These are phyloP conservation scores for Pycnomerus fuliginosus DNA, from an alignment of 2,888 invertebrate species.

Conservation along the genomic window DNA sequence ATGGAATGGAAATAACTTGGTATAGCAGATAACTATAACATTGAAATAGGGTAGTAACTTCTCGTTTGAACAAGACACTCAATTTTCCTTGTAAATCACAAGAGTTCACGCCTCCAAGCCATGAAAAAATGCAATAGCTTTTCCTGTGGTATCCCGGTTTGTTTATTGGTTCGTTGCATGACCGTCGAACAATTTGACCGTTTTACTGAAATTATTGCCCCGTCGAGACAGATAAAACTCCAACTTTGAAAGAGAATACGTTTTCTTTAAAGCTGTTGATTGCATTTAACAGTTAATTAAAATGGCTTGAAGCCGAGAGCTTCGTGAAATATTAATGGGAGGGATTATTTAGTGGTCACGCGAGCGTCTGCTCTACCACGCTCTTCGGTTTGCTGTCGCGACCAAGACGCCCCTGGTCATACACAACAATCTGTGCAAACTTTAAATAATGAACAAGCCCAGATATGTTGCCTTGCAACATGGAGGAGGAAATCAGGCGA, in stretches of 20 bases:
- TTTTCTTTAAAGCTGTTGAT: conserved; percentile 29
- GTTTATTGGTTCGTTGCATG: conserved; percentile 12
- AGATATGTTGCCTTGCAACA: no score
- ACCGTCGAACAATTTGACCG: conserved; percentile 17
- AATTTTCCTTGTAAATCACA: no score
- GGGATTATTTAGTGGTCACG: conserved; percentile 35
- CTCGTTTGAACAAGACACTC: no score
- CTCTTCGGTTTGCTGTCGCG: conserved; percentile 24
- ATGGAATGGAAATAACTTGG: no score
- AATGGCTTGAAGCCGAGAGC: conserved; percentile 28
- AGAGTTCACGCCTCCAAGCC: no score
- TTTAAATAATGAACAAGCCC: no score
- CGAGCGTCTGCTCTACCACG: conserved; percentile 29
- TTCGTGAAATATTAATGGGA: conserved; percentile 33
- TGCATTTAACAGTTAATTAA: conserved; percentile 36
- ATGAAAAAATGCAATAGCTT: no score
- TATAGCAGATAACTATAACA: no score
- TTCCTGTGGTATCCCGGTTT: background rate
- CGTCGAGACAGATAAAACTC: conserved; percentile 22
- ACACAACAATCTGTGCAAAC: no score
- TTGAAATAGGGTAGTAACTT: no score
- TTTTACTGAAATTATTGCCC: conserved; percentile 21
- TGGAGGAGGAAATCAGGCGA: no score
- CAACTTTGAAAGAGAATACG: conserved; percentile 23
- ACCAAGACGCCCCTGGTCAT: conserved; percentile 28